Conservation (phyloP, 2,113 vertebrate genomes). For the Hassar affinis region DNA sequence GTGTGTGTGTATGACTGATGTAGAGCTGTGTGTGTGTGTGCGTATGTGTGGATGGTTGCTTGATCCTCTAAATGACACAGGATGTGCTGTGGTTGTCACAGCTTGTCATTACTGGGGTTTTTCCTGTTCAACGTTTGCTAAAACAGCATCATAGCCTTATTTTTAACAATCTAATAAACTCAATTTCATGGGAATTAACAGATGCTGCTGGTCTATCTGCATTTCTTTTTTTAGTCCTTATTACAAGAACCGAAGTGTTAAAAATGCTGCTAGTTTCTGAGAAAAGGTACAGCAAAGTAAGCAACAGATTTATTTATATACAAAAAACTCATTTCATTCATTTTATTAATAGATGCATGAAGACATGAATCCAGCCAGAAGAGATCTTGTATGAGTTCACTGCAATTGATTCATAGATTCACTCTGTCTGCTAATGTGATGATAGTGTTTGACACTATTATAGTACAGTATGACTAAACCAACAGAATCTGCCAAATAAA, state of each 20-base stretch:
- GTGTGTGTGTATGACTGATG: slow-evolving; percentile 24
- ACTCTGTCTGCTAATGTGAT: neutral
- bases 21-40: neutral
- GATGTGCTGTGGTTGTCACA: slow-evolving; percentile 53
- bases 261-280: neutral
- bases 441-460: neutral
- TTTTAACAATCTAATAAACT: slow-evolving; percentile 78
- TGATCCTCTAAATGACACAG: slow-evolving; percentile 55
- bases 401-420: neutral
- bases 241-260: neutral
- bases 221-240: neutral
- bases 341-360: neutral
- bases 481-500: neutral
- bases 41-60: slow-evolving; percentile 30
- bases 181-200: slow-evolving; percentile 64
- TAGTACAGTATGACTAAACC: neutral
- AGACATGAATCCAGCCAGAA: neutral
- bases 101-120: slow-evolving; percentile 50
- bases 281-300: neutral
- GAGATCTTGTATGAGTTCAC: neutral
- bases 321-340: neutral
- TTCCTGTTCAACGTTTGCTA: slow-evolving; percentile 66
- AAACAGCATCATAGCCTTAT: slow-evolving; percentile 76
- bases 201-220: slow-evolving; percentile 1
- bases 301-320: neutral